These are phyloP conservation scores for Corydoras maculifer DNA, from an alignment of 2,113 vertebrate genomes.

Conservation along the genomic window DNA sequence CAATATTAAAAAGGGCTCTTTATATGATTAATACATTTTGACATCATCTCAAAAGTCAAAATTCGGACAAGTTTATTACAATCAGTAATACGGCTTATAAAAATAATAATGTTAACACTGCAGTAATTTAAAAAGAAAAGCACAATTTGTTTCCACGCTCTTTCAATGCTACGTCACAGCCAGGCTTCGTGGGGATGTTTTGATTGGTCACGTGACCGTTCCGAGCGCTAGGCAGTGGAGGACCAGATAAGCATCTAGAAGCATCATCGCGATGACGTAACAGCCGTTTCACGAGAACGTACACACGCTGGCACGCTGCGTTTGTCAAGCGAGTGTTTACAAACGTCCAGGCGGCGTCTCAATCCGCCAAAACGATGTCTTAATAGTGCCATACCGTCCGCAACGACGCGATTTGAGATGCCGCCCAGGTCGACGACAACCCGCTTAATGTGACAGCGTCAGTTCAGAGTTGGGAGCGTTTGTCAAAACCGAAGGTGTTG, in stretches of 20 bases:
- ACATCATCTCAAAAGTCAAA: no score
- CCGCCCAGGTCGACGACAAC: not conserved
- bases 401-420: no score
- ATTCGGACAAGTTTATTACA: no score
- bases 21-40: no score
- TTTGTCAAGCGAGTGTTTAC: not conserved
- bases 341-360: not conserved
- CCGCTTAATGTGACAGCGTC: not conserved
- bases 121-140: no score
- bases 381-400: no score
- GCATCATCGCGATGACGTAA: not conserved
- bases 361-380: not conserved
- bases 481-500: no score
- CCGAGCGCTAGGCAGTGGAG: not conserved
- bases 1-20: no score
- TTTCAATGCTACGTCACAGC: not conserved
- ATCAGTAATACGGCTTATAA: no score
- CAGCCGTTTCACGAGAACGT: not conserved
- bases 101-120: no score
- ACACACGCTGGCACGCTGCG: not conserved
- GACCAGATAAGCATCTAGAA: slow-evolving; percentile 12
- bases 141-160: not conserved
- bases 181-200: slow-evolving; percentile 12
- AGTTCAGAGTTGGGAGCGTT: no score
- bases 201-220: slow-evolving; percentile 12